phyloP scores from a whole-genome alignment of 92 coral and sea anemone species.

The Chrysogorgia sp. region DNA sequence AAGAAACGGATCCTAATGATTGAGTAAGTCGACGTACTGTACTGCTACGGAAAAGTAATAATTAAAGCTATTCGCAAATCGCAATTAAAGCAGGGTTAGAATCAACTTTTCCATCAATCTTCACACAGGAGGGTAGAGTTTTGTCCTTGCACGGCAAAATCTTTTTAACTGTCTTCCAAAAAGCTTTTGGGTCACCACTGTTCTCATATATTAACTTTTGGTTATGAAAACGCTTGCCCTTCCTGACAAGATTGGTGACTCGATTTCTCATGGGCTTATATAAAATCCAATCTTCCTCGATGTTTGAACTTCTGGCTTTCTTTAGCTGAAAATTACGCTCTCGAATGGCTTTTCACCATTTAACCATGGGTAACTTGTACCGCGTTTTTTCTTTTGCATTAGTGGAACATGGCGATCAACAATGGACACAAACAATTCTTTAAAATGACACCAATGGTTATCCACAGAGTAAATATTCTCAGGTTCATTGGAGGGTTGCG shows the following conservation, averaged over 20 bases:
- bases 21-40: constrained; percentile 32
- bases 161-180: too few relatives aligned
- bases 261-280: too few relatives aligned
- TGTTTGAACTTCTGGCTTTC: too few relatives aligned
- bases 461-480: too few relatives aligned
- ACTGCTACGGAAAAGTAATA: constrained; percentile 35
- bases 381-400: constrained; percentile 41
- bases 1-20: constrained; percentile 9
- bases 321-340: constrained; percentile 40
- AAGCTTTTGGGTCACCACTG: too few relatives aligned
- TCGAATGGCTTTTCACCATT: constrained; percentile 47
- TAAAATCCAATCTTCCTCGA: too few relatives aligned
- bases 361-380: constrained; percentile 48
- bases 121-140: too few relatives aligned
- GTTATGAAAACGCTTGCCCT: too few relatives aligned
- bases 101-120: constrained; percentile 15
- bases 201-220: too few relatives aligned
- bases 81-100: constrained; percentile 31
- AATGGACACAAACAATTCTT: constrained; percentile 36
- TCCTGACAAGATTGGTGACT: too few relatives aligned
- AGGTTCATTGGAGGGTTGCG: too few relatives aligned
- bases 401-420: constrained; percentile 43
- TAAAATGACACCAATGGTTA: constrained; percentile 43
- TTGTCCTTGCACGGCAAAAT: too few relatives aligned
- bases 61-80: constrained; percentile 31